Percentiles rank a stretch among this genome's conserved stretches.
Evolutionary conservation across 2,888 invertebrate species (phyloP).

Genomic region (Epiblema foenella): DNA sequence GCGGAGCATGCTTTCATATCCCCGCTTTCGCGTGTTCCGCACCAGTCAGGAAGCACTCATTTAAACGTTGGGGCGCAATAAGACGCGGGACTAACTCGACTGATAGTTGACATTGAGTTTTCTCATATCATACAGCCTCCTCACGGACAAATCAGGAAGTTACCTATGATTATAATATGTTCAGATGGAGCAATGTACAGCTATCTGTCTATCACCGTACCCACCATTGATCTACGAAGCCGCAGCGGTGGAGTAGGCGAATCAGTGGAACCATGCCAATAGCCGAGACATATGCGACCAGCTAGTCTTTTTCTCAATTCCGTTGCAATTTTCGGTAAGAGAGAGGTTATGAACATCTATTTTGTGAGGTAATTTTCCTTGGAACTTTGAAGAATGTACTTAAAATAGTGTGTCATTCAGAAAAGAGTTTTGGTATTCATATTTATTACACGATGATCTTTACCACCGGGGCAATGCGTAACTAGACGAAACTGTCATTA

Average conservation of each 20-base stretch:
- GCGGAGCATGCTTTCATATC: too few species aligned
- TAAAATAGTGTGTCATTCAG: background rate
- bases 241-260: conserved; percentile 54
- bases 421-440: background rate
- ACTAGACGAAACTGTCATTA: too few species aligned
- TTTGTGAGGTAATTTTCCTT: conserved; percentile 43
- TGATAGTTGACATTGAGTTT: too few species aligned
- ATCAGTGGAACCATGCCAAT: conserved; percentile 72
- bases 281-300: conserved; percentile 61
- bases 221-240: conserved; percentile 38
- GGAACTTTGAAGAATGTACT: background rate
- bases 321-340: conserved; percentile 59
- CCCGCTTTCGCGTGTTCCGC: too few species aligned
- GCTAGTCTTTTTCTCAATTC: conserved; percentile 59
- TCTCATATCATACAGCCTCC: too few species aligned
- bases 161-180: too few species aligned
- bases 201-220: conserved; percentile 35
- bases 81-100: too few species aligned
- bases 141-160: too few species aligned
- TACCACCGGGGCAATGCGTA: too few species aligned
- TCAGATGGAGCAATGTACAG: conserved; percentile 49
- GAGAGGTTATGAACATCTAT: conserved; percentile 46
- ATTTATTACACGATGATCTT: too few species aligned
- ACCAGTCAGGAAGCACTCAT: too few species aligned
- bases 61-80: too few species aligned